Evolutionary conservation across 2,888 invertebrate genomes (phyloP), one percentile per base, ranked within the genome.

Genomic region (Parnassius mnemosyne): DNA sequence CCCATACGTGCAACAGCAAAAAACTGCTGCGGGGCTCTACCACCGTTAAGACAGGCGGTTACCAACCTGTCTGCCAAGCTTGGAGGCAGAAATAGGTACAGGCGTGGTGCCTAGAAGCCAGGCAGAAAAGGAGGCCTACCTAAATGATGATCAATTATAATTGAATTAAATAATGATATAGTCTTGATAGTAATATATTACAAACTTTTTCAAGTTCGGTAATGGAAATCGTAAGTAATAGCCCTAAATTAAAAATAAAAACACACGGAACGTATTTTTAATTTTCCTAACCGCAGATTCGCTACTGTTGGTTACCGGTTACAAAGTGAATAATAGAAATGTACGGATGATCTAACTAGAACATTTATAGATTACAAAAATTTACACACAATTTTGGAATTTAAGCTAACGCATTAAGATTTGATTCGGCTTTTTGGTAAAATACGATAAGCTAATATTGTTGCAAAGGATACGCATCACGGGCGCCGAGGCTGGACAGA

Each of bases 401-500:
- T 42, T 47, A 57, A 51, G 3, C 1, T 44, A 53, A 20, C 1
- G 11, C 2, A n/a, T 10, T 12, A 61, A 50, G 56, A 2, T 1
- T n/a, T 16, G 44, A 12, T 52, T 10, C 47, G 5, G 61, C 12
- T 34, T 56, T 12, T n/a, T 16, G 7, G 13, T 2, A n/a, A 16
- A 46, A 53, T n/a, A 41, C 10, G 13, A 61, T 57, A 16, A 53
- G 44, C 11, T 7, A 52, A 43, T 41, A 13, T 25, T 61, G 34
- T 44, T 57, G 49, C 9, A 10, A 1, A 73, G 68, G 67, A 60
- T 69, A 44, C 43, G 53, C 59, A 65, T 67, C 65, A 72, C 68
- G 75, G 78, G 76, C 78, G 76, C 71, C 73, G 69, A 65, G 68
- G 69, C 61, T 70, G 71, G 72, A 65, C 71, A 68, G 65, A 76